phyloP scores from a whole-genome alignment of 2,888 invertebrate species.

The Sussaba pulchella region DNA sequence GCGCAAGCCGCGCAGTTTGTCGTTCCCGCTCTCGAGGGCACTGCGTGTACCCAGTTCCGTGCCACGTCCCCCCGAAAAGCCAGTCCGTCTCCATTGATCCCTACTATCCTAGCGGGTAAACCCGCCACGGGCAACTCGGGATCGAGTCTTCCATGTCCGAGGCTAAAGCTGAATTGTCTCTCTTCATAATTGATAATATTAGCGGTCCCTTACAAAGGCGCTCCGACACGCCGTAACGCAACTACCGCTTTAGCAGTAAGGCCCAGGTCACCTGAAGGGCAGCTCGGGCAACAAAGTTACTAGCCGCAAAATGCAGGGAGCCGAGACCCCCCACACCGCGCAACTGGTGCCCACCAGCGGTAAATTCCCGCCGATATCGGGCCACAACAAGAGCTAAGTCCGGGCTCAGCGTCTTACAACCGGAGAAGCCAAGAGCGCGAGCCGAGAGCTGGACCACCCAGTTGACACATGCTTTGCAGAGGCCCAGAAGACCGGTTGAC shows the following conservation, averaged over 20 bases:
- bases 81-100: background rate
- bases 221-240: too few relatives aligned
- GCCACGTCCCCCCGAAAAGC: background rate
- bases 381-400: background rate
- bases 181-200: background rate
- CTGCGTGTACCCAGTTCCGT: background rate
- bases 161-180: slow-evolving; percentile 7
- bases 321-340: too few relatives aligned
- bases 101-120: slow-evolving; percentile 6
- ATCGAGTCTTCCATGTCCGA: slow-evolving; percentile 42
- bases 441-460: background rate
- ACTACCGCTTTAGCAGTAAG: too few relatives aligned
- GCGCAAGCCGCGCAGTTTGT: background rate
- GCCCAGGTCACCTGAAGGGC: background rate
- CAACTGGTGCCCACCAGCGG: background rate
- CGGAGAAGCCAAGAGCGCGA: background rate
- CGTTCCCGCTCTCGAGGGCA: background rate
- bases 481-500: background rate
- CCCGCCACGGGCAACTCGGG: slow-evolving; percentile 39
- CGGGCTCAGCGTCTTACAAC: background rate
- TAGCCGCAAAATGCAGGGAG: too few relatives aligned
- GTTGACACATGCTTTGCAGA: background rate
- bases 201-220: too few relatives aligned
- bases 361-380: background rate
- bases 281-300: background rate